Percentiles rank a stretch among this genome's conserved stretches.
Evolutionary conservation across 2,888 invertebrate genomes (phyloP).

Genomic region (Pelosia muscerda): DNA sequence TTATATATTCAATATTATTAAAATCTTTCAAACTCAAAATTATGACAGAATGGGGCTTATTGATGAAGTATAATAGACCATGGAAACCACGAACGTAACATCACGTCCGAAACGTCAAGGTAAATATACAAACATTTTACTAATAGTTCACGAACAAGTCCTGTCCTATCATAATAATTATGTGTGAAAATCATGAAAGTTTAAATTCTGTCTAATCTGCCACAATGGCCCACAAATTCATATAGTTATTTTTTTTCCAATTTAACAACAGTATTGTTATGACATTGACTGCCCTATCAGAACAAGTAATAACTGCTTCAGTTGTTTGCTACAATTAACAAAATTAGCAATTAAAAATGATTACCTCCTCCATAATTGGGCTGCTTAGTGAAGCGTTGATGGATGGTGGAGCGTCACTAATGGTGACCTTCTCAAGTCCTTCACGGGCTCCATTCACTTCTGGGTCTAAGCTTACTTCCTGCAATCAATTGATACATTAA

Average conservation of each 20-base stretch:
- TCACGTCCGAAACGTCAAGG: too few relatives aligned
- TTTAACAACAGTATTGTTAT: neutral
- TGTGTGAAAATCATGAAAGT: too few relatives aligned
- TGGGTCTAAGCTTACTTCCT: constrained; percentile 82
- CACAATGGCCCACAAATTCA: neutral
- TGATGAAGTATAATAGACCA: too few relatives aligned
- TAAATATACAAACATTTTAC: too few relatives aligned
- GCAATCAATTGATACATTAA: constrained; percentile 33
- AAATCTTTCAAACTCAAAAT: too few relatives aligned
- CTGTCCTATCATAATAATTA: too few relatives aligned
- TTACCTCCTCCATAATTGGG: constrained; percentile 87
- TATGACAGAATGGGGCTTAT: too few relatives aligned
- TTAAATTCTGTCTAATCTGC: neutral
- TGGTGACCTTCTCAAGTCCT: constrained; percentile 70
- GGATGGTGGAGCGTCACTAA: constrained; percentile 77
- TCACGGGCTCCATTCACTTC: constrained; percentile 81
- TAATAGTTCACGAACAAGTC: too few relatives aligned
- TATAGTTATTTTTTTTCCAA: neutral
- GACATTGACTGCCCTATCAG: neutral
- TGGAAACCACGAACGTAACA: too few relatives aligned
- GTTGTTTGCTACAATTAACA: constrained; percentile 11
- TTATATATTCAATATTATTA: too few relatives aligned
- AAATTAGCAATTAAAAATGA: constrained; percentile 13
- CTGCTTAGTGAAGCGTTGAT: constrained; percentile 81
- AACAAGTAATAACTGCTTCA: neutral